Percentiles rank a stretch among this genome's conserved stretches.
These are phyloP conservation scores for Nannoperca australis DNA, from an alignment of 2,797 vertebrate species.

Conservation along the genomic window DNA sequence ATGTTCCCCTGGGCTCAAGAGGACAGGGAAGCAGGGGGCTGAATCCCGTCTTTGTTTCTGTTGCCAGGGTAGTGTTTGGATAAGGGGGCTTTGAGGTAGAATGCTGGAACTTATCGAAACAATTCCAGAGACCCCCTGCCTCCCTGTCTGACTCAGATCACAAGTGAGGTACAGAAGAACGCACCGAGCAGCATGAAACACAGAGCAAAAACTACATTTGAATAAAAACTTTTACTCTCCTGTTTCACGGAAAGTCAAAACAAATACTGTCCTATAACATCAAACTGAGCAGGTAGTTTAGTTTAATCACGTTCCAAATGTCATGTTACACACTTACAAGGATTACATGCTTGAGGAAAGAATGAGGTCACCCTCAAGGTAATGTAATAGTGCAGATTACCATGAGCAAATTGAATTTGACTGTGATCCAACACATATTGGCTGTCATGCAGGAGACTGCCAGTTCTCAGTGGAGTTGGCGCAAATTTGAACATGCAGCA, in stretches of 20 bases:
- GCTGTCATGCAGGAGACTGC: slow-evolving; percentile 63
- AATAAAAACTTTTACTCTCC: slow-evolving; percentile 8
- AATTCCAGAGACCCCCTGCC: slow-evolving; percentile 70
- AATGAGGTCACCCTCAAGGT: slow-evolving; percentile 68
- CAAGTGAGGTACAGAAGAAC: slow-evolving; percentile 38
- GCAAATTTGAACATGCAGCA: slow-evolving; percentile 65
- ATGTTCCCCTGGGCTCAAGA: slow-evolving; percentile 77
- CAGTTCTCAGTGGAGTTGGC: slow-evolving; percentile 52
- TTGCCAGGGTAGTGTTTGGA: slow-evolving; percentile 81
- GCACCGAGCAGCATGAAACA: slow-evolving; percentile 2
- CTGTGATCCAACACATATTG: slow-evolving; percentile 74
- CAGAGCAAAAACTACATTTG: slow-evolving; percentile 16
- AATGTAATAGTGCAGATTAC: slow-evolving; percentile 71
- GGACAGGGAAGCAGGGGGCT: slow-evolving; percentile 66
- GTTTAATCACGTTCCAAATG: slow-evolving; percentile 61
- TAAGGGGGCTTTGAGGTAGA: slow-evolving; percentile 77
- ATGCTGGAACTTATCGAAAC: slow-evolving; percentile 77
- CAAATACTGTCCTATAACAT: slow-evolving; percentile 33
- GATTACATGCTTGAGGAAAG: slow-evolving; percentile 74
- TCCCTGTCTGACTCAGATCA: slow-evolving; percentile 60
- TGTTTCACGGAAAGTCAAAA: slow-evolving; percentile 26
- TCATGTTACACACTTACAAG: slow-evolving; percentile 61
- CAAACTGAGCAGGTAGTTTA: slow-evolving; percentile 45
- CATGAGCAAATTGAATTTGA: slow-evolving; percentile 66
- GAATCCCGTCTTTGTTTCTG: slow-evolving; percentile 84